Evolutionary conservation across 92 coral and sea anemone genomes (phyloP).

Genomic region (Montipora capitata): DNA sequence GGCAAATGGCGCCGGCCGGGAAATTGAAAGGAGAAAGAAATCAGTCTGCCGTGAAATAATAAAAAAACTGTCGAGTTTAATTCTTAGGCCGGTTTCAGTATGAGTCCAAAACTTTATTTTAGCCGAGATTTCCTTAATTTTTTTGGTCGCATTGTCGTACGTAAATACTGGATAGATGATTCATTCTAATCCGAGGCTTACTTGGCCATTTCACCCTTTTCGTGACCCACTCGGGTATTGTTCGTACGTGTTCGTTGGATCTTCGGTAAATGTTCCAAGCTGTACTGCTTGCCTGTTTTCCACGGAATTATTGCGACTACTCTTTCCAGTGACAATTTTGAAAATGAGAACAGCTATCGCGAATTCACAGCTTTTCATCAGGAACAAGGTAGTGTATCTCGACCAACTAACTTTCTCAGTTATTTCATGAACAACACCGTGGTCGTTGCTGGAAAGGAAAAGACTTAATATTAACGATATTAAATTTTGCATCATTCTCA

Average conservation of each 20-base stretch:
- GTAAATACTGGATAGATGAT: too few relatives aligned
- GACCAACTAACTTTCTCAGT: conserved; percentile 48
- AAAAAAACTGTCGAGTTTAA: too few relatives aligned
- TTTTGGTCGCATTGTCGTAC: too few relatives aligned
- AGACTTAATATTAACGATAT: conserved; percentile 37
- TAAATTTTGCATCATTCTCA: conserved; percentile 76
- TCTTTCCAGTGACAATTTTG: conserved; percentile 57
- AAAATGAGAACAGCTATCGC: conserved; percentile 57
- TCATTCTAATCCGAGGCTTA: too few relatives aligned
- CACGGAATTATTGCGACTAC: conserved; percentile 9
- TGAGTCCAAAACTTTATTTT: too few relatives aligned
- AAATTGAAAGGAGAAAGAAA: too few relatives aligned
- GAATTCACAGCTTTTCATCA: conserved; percentile 53
- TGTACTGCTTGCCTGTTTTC: conserved; percentile 13
- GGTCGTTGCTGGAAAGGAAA: conserved; percentile 53
- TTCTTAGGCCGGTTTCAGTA: too few relatives aligned
- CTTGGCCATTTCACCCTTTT: not conserved
- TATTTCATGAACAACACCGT: conserved; percentile 37
- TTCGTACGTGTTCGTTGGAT: not conserved
- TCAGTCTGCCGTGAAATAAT: too few relatives aligned
- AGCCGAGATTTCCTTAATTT: too few relatives aligned
- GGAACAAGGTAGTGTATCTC: conserved; percentile 60
- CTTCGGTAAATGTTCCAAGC: conserved; percentile 30
- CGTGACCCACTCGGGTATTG: not conserved
- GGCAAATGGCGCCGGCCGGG: too few relatives aligned